Evolutionary conservation across 2,888 invertebrate species (phyloP).

Genomic region (Hydrotaea cyrtoneurina): DNA sequence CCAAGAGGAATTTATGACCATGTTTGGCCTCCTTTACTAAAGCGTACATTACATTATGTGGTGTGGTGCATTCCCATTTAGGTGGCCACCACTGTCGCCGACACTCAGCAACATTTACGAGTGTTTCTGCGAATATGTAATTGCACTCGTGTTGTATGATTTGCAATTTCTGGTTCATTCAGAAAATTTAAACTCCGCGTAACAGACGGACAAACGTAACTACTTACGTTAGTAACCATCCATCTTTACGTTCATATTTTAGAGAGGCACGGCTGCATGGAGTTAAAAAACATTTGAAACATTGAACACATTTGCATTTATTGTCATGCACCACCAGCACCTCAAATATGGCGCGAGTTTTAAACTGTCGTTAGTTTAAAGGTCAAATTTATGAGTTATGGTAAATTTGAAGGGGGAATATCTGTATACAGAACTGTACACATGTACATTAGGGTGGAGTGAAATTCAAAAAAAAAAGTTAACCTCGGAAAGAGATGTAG

Average conservation of each 20-base stretch:
- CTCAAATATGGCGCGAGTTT: neutral
- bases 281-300: neutral
- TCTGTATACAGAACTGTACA: too few species aligned
- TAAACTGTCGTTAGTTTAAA: slow-evolving; percentile 36
- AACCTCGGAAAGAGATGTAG: too few species aligned
- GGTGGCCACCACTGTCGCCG: neutral
- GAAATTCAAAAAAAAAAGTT: too few species aligned
- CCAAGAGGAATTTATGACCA: too few species aligned
- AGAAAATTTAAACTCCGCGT: neutral
- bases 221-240: neutral
- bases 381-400: slow-evolving; percentile 42
- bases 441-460: too few species aligned
- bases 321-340: slow-evolving; percentile 29
- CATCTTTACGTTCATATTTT: neutral
- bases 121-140: neutral
- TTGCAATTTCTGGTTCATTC: slow-evolving; percentile 19
- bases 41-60: too few species aligned
- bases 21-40: too few species aligned
- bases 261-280: neutral
- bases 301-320: slow-evolving; percentile 31
- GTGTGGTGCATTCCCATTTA: neutral
- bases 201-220: too few species aligned
- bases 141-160: neutral
- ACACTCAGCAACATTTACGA: neutral
- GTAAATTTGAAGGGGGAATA: neutral